Percentiles rank a stretch among this genome's conserved stretches.
Evolutionary conservation across 1,140 invertebrate genomes (phyloP).

Genomic region (Lepeophtheirus salmonis): DNA sequence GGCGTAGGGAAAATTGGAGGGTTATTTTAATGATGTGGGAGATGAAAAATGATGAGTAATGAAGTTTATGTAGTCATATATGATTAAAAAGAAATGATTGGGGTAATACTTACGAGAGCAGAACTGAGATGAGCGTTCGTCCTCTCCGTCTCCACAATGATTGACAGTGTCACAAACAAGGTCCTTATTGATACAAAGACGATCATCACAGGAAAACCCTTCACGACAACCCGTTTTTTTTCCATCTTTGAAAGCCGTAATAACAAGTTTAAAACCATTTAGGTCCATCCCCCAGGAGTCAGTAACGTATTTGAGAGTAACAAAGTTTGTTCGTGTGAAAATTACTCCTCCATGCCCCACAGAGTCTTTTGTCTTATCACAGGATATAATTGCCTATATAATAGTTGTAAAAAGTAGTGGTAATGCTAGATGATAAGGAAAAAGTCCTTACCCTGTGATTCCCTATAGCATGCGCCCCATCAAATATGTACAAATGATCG

Average conservation of each 20-base stretch:
- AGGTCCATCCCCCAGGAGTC: slow-evolving; percentile 72
- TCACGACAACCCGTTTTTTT: slow-evolving; percentile 12
- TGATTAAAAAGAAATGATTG: no score
- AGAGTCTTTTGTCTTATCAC: slow-evolving; percentile 8
- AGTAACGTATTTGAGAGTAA: slow-evolving; percentile 78
- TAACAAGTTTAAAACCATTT: slow-evolving; percentile 77
- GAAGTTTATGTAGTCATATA: no score
- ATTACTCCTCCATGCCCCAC: slow-evolving; percentile 35
- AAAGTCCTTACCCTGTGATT: slow-evolving; percentile 49
- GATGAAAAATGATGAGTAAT: no score
- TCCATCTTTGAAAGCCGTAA: slow-evolving; percentile 64
- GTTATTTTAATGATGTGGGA: no score
- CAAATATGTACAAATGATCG: slow-evolving; percentile 75
- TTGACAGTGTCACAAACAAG: slow-evolving; percentile 71
- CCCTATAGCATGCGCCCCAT: slow-evolving; percentile 68
- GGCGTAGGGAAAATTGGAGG: no score
- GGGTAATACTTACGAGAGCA: slow-evolving; percentile 17
- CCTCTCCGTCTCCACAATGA: slow-evolving; percentile 77
- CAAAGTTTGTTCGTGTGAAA: slow-evolving; percentile 73
- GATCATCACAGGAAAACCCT: slow-evolving; percentile 14
- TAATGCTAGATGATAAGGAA: not conserved
- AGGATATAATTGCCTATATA: not conserved
- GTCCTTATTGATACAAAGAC: slow-evolving; percentile 67
- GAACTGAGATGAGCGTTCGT: slow-evolving; percentile 43
- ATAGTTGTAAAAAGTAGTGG: not conserved